Base-by-base conservation (phyloP, 30 jellyfish, hydroid and myxozoan genomes). In the Turritopsis dohrnii region DNA sequence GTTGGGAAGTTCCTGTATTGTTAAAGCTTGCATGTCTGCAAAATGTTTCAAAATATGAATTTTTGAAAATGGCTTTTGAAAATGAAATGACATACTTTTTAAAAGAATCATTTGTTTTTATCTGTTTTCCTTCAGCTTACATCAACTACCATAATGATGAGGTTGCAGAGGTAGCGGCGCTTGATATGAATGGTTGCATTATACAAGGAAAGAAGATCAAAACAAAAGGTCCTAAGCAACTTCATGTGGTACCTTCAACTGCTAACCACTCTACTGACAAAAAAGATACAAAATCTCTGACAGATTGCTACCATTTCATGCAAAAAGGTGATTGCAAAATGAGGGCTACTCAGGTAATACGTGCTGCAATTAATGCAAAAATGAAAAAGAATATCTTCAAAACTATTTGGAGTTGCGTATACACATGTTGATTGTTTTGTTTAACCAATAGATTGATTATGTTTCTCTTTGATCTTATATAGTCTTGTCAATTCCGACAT, bases 151-250 rank as follows among this genome's bases (percentile, higher is more conserved):
- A 71, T 66, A 84, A 83, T 82, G 72, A 80, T 22, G 96, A 89
- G 65, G 96, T 84, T 13, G 96, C 96, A 8, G 96, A 89, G 73
- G 90, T 84, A 21, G 96, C 96, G 28, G 96, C 96, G 4, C 71
- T 53, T 28, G 94, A 89, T 5, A 84, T 84, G 94, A 75, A 89
- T 76, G 87, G 74, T 77, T 60, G n/a, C 17, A 66, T 29, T 19
- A 29, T 77, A 28, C 53, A 66, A 19, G 72, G 72, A 29, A 1
- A 52, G 28, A 77, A 77, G 71, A 77, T 77, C 28, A 77, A 77
- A 77, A 77, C 85, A 18, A 77, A 77, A 29, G 85, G 85, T 30
- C 85, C 85, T 24, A 53, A 29, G 69, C 27, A 75, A 77, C 30
- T 65, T 66, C 21, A 24, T 8, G 53, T 72, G 18, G 27, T 30